phyloP scores from a whole-genome alignment of 1,140 invertebrate species.

The Bathynomus jamesi region DNA sequence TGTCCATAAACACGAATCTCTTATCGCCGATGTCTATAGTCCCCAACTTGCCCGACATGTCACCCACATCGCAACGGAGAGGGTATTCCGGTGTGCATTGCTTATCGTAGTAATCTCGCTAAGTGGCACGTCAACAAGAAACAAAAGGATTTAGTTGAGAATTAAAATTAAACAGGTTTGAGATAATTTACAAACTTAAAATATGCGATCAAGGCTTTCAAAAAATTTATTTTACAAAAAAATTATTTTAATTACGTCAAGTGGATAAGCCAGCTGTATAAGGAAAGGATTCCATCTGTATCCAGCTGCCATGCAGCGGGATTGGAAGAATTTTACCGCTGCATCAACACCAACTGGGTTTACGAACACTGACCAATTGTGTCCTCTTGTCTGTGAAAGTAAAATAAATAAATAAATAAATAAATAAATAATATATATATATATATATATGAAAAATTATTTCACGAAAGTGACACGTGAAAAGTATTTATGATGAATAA shows the following conservation, averaged over 20 bases:
- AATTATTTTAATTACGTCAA: slow-evolving; percentile 59
- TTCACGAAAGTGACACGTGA: no score
- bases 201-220: not conserved
- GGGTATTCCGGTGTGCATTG: slow-evolving; percentile 82
- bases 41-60: slow-evolving; percentile 73
- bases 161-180: no score
- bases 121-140: no score
- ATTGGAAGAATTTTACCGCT: slow-evolving; percentile 63
- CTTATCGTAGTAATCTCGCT: slow-evolving; percentile 72
- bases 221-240: not conserved
- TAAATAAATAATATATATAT: not conserved
- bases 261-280: slow-evolving; percentile 76
- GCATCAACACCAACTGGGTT: slow-evolving; percentile 90
- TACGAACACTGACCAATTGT: slow-evolving; percentile 88
- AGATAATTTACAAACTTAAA: no score
- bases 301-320: slow-evolving; percentile 78
- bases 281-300: slow-evolving; percentile 90
- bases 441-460: no score
- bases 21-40: slow-evolving; percentile 71
- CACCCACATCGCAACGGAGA: slow-evolving; percentile 84
- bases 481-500: no score
- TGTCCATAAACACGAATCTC: slow-evolving; percentile 69
- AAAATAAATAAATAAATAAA: not conserved
- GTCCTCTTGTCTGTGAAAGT: slow-evolving; percentile 54
- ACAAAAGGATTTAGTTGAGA: no score